A percentile compares a stretch with the other conserved stretches of the same genome.
phyloP scores from a whole-genome alignment of 1,140 invertebrate genomes.

The Cydia pomonella region DNA sequence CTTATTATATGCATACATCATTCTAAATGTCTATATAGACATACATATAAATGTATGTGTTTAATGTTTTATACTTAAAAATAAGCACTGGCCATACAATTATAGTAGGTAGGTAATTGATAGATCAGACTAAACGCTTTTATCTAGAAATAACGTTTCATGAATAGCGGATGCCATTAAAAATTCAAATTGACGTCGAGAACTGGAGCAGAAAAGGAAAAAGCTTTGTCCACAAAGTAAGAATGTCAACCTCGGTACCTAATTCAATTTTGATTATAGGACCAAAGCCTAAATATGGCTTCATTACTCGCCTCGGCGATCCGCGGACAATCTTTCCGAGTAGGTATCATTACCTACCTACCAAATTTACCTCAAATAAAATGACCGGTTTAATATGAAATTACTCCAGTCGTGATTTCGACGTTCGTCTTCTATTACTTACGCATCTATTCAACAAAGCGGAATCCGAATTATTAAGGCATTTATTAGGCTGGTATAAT shows the following conservation, averaged over 20 bases:
- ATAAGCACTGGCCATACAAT: slow-evolving; percentile 34
- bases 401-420: slow-evolving; percentile 65
- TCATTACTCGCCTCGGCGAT: slow-evolving; percentile 73
- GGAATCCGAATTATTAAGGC: slow-evolving; percentile 11
- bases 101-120: slow-evolving; percentile 37
- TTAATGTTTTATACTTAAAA: slow-evolving; percentile 37
- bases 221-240: slow-evolving; percentile 61
- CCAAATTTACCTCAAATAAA: slow-evolving; percentile 71
- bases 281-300: slow-evolving; percentile 75
- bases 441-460: slow-evolving; percentile 26
- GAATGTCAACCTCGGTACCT: slow-evolving; percentile 73
- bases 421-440: slow-evolving; percentile 33
- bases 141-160: slow-evolving; percentile 55
- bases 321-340: slow-evolving; percentile 75
- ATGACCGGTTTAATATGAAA: slow-evolving; percentile 69
- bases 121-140: slow-evolving; percentile 39
- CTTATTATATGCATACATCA: background rate
- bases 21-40: no score
- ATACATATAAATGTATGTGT: no score
- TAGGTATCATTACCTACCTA: slow-evolving; percentile 73
- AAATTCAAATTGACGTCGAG: slow-evolving; percentile 70
- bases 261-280: slow-evolving; percentile 81
- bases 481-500: slow-evolving; percentile 24
- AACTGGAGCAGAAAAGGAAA: slow-evolving; percentile 78
- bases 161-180: slow-evolving; percentile 58